phyloP scores from a whole-genome alignment of 2,888 invertebrate genomes.

The Stratiomys singularior region DNA sequence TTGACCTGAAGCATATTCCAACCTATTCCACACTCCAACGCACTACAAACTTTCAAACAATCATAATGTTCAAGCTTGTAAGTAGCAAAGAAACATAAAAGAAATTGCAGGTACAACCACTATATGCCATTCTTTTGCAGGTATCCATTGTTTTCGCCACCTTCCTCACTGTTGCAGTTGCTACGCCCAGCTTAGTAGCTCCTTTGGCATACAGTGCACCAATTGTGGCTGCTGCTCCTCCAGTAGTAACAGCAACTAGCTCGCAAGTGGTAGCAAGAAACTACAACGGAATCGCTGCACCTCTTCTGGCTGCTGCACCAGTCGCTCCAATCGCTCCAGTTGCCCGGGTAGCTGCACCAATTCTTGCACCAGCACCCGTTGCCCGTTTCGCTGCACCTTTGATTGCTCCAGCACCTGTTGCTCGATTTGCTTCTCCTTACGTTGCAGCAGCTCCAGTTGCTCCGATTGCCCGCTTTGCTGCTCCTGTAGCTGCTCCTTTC shows the following conservation, averaged over 20 bases:
- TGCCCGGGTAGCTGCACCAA: slow-evolving; percentile 54
- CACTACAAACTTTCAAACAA: neutral
- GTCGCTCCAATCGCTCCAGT: slow-evolving; percentile 55
- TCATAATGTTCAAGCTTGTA: slow-evolving; percentile 44
- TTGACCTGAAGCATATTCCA: slow-evolving; percentile 14
- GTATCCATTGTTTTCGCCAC: slow-evolving; percentile 68
- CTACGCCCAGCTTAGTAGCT: slow-evolving; percentile 57
- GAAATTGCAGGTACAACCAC: too few species aligned
- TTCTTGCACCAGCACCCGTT: slow-evolving; percentile 53
- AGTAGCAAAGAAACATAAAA: slow-evolving; percentile 10
- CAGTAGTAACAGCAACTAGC: slow-evolving; percentile 68
- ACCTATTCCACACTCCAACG: neutral
- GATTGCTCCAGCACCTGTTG: neutral
- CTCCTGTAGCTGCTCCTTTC: slow-evolving; percentile 47
- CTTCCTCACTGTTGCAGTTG: slow-evolving; percentile 58
- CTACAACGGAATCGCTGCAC: slow-evolving; percentile 65
- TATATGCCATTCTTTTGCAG: slow-evolving; percentile 60
- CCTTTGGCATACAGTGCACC: slow-evolving; percentile 46
- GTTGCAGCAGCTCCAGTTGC: slow-evolving; percentile 24
- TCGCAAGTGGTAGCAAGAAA: slow-evolving; percentile 69
- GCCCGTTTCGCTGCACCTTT: slow-evolving; percentile 53
- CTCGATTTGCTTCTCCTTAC: neutral
- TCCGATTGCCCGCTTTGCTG: slow-evolving; percentile 18
- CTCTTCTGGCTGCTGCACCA: slow-evolving; percentile 57
- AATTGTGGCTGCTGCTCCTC: slow-evolving; percentile 42